Percentiles rank a stretch among this genome's conserved stretches.
These are phyloP conservation scores for Centruroides vittatus DNA, from an alignment of 1,140 invertebrate genomes.

Conservation along the genomic window DNA sequence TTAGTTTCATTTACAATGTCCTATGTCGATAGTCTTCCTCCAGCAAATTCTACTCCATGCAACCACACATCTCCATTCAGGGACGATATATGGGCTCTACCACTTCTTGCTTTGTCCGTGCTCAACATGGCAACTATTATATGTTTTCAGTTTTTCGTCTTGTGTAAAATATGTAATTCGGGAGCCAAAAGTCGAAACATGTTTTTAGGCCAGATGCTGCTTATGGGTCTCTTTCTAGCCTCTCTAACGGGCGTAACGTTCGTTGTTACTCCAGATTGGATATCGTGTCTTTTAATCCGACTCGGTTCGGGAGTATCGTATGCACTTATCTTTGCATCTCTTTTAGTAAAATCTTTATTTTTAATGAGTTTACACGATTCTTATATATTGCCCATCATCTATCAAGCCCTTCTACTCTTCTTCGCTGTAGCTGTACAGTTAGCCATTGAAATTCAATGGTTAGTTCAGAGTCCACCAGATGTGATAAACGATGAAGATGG, in stretches of 20 bases:
- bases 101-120: slow-evolving; percentile 58
- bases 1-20: no score
- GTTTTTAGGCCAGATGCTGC: slow-evolving; percentile 79
- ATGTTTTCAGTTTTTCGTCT: slow-evolving; percentile 74
- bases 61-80: slow-evolving; percentile 2
- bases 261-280: slow-evolving; percentile 47
- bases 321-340: slow-evolving; percentile 72
- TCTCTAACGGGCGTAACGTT: slow-evolving; percentile 64
- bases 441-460: slow-evolving; percentile 44
- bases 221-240: slow-evolving; percentile 69
- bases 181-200: slow-evolving; percentile 54
- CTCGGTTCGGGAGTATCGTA: slow-evolving; percentile 74
- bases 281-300: slow-evolving; percentile 67
- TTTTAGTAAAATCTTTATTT: slow-evolving; percentile 87
- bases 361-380: slow-evolving; percentile 77
- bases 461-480: slow-evolving; percentile 21
- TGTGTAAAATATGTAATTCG: slow-evolving; percentile 53
- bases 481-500: not conserved
- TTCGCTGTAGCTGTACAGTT: slow-evolving; percentile 52
- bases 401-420: slow-evolving; percentile 69
- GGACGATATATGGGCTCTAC: slow-evolving; percentile 66
- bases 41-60: no score
- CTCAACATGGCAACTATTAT: slow-evolving; percentile 63
- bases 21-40: no score
- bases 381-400: slow-evolving; percentile 78